phyloP scores from a whole-genome alignment of 2,888 invertebrate species.

The Neoitamus cyanurus region DNA sequence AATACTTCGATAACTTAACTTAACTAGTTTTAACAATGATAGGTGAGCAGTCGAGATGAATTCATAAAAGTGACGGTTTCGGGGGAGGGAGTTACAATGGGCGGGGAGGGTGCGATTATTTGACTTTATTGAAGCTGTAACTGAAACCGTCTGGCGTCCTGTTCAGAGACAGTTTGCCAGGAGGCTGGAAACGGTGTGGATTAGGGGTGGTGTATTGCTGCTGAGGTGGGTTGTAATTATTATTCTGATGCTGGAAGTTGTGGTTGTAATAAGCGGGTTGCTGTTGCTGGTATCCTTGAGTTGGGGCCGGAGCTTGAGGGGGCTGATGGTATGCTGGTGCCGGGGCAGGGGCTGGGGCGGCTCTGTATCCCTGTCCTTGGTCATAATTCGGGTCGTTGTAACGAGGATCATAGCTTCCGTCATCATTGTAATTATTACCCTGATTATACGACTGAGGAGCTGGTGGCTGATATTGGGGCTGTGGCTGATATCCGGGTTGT shows the following conservation, averaged over 20 bases:
- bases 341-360: conserved; percentile 65
- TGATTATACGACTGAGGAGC: conserved; percentile 56
- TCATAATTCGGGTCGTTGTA: conserved; percentile 64
- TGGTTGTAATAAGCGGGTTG: conserved; percentile 59
- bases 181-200: conserved; percentile 83
- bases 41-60: conserved; percentile 34
- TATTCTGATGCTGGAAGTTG: conserved; percentile 58
- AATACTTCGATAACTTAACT: conserved; percentile 44
- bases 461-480: conserved; percentile 67
- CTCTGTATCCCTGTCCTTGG: conserved; percentile 67
- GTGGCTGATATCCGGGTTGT: conserved; percentile 68
- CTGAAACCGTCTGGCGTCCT: conserved; percentile 89
- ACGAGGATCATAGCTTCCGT: conserved; percentile 65
- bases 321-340: conserved; percentile 58
- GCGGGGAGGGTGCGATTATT: conserved; percentile 55
- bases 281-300: conserved; percentile 59
- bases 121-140: conserved; percentile 82
- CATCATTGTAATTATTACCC: conserved; percentile 61
- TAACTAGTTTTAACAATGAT: conserved; percentile 28
- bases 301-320: conserved; percentile 58
- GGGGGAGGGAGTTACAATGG: conserved; percentile 1
- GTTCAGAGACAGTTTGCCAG: conserved; percentile 86
- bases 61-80: conserved; percentile 24
- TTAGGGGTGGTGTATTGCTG: conserved; percentile 74
- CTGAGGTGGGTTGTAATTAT: conserved; percentile 55